Conservation (phyloP, 2,113 vertebrate genomes). For the Protobothrops mucrosquamatus region DNA sequence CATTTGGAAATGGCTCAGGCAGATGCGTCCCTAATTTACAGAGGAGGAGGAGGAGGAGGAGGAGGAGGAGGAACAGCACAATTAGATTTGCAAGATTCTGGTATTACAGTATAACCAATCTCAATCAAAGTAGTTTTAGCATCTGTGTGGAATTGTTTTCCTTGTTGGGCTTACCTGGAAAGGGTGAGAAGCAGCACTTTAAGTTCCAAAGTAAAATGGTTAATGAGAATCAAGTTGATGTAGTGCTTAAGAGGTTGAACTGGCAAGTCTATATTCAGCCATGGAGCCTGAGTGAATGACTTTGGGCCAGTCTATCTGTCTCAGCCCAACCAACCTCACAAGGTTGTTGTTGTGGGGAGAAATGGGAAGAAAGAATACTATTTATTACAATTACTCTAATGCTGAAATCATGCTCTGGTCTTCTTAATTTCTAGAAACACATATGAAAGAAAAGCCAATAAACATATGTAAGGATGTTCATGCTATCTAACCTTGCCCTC, state of each 20-base stretch:
- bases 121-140: not conserved
- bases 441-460: not conserved
- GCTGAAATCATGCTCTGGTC: not conserved
- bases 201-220: not conserved
- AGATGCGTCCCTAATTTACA: not conserved
- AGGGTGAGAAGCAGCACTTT: not conserved
- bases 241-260: not conserved
- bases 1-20: not conserved
- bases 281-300: not conserved
- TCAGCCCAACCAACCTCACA: not conserved
- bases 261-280: not conserved
- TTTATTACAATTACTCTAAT: not conserved
- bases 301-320: not conserved
- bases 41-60: no score
- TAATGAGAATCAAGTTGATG: not conserved
- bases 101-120: not conserved
- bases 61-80: no score
- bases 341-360: not conserved
- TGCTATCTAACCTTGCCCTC: not conserved
- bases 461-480: not conserved
- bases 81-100: no score
- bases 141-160: not conserved
- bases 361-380: not conserved
- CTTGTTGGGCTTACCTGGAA: not conserved
- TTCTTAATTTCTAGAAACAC: not conserved